Conservation (phyloP, 2,888 invertebrate genomes). For the Bhutanitis thaidina region DNA sequence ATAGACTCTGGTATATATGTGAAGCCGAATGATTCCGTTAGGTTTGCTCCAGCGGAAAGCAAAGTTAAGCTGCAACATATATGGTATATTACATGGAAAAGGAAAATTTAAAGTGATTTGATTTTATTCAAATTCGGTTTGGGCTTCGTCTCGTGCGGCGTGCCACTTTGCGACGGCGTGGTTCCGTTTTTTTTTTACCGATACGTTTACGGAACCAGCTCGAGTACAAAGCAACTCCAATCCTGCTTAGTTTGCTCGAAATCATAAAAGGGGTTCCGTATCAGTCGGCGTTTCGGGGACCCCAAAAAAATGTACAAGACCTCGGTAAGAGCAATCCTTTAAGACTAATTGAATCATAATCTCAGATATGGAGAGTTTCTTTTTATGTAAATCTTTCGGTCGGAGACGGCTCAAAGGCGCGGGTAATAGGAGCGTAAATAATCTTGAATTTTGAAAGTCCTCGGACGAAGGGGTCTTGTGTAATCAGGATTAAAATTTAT, state of each 20-base stretch:
- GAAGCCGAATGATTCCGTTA: too few species aligned
- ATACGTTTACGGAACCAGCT: constrained; percentile 56
- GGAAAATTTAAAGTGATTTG: too few species aligned
- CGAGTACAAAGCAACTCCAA: constrained; percentile 53
- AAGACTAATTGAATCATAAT: constrained; percentile 80
- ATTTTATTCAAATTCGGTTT: too few species aligned
- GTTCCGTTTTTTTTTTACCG: constrained; percentile 54
- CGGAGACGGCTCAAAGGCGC: constrained; percentile 59
- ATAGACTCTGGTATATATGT: too few species aligned
- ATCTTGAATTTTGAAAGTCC: constrained; percentile 59
- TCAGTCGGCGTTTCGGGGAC: constrained; percentile 56
- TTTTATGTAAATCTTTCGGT: constrained; percentile 76
- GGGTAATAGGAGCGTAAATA: constrained; percentile 59
- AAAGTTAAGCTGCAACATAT: too few species aligned
- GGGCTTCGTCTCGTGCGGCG: too few species aligned
- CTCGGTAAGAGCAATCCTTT: constrained; percentile 75
- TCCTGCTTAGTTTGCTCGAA: constrained; percentile 69
- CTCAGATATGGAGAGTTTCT: constrained; percentile 73
- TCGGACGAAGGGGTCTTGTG: constrained; percentile 41
- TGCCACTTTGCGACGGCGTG: constrained; percentile 38
- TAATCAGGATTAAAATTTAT: constrained; percentile 59
- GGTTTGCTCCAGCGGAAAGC: too few species aligned
- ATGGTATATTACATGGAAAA: too few species aligned
- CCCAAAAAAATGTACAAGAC: constrained; percentile 73
- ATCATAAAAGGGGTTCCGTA: constrained; percentile 69